Evolutionary conservation across 1,140 invertebrate genomes (phyloP), one percentile per base, ranked within the genome.

Genomic region (Schlechtendalia chinensis): DNA sequence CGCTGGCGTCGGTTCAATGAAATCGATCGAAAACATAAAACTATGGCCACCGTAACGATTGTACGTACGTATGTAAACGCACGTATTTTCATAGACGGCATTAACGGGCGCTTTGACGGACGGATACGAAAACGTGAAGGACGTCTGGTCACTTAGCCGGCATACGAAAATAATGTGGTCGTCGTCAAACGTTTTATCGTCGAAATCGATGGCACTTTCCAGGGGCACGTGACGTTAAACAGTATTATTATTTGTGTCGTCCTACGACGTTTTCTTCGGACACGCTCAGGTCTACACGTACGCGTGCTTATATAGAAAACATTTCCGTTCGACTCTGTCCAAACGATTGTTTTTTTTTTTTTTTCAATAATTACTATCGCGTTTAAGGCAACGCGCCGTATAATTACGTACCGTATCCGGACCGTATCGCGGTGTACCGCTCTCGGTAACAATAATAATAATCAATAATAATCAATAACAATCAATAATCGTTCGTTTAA

Each of bases 121-220:
- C 24, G 6, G 59, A 63, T n/a, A 32, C 29, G 29, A 65, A 39
- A 61, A 47, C 22, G 45, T 14, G 65, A 69, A 69, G 65, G 65
- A 69, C 65, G 65, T 50, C 39, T 69, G 47, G 65, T 50, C 65
- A 17, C 65, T 69, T 50, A 24, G n/a, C 22, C 14, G 45, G 11
- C 39, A n/a, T n/a, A n/a, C n/a, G n/a, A n/a, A n/a, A n/a, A n/a
- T n/a, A n/a, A n/a, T n/a, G 45, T 45, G 2, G 32, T 39, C 63
- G 63, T 65, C 63, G 29, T 67, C n/a, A 14, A 29, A 63, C 32
- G n/a, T 11, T n/a, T n/a, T 63, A 19, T 67, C 22, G 47, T 69
- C n/a, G 65, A 69, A 69, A 22, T 47, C 65, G 65, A 69, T 16
- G n/a, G 29, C 19, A 32, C 61, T 32, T 63, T 32, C 16, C 17